Evolutionary conservation across 2,113 vertebrate genomes (phyloP).

Genomic region (Phaethornis superciliosus): DNA sequence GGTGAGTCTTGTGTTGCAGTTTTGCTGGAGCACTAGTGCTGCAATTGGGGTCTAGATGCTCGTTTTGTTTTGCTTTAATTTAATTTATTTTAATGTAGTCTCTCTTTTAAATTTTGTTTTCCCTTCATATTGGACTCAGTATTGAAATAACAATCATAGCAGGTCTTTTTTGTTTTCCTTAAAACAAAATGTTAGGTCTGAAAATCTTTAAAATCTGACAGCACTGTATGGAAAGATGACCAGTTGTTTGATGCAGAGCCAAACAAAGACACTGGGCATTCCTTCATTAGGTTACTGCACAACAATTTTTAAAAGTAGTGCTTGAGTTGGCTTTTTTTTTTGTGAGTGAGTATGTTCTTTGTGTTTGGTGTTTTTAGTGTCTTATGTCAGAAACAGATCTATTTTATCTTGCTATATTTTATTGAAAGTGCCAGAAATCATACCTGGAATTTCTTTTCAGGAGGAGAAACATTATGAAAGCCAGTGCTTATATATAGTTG

Average conservation of each 20-base stretch:
- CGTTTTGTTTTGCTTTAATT: not conserved
- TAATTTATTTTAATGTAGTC: not conserved
- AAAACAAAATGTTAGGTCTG: not conserved
- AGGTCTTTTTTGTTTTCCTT: not conserved
- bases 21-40: not conserved
- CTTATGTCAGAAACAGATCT: not conserved
- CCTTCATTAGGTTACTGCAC: not conserved
- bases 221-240: not conserved
- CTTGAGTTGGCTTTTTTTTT: not conserved
- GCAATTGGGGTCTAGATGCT: not conserved
- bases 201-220: not conserved
- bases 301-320: not conserved
- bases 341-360: not conserved
- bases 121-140: not conserved
- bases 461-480: not conserved
- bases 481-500: not conserved
- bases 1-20: constrained; percentile 64
- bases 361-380: not conserved
- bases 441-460: not conserved
- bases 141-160: not conserved
- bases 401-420: not conserved
- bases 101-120: not conserved
- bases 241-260: not conserved
- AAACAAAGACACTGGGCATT: not conserved
- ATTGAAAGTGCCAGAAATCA: not conserved